Base-by-base conservation (phyloP, 2,113 vertebrate genomes). In the Pogona vitticeps region DNA sequence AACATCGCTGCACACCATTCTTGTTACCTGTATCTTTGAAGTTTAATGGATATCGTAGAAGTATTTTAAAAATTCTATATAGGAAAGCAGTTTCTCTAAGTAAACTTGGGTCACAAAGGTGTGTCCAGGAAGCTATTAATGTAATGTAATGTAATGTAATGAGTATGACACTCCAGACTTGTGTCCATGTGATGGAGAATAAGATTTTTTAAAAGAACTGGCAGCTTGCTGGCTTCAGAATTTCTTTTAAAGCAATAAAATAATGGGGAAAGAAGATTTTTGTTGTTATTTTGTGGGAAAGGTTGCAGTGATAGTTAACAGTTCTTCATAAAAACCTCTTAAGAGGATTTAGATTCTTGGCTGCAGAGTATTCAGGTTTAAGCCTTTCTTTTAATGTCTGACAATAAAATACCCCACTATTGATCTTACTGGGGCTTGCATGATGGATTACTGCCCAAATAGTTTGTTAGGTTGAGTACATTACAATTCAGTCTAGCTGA, bases 211-310 rank as follows among this genome's bases (percentile, higher is more conserved):
- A 82, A 76, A 1, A 85, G 86, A 85, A 2, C 52, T 15, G 78
- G 1, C 2, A 59, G 78, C 0, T 0, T 83, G 91, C 88, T 85
- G 83, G 91, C 86, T 67, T 83, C 89, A 90, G 80, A 87, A 59
- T 89, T 85, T 82, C n/a, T 87, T 70, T 56, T 72, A 80, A 91
- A 96, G 95, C 96, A 96, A 96, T 96, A 96, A 96, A 93, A 84
- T 87, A 91, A 88, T 1, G 31, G 61, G 90, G 90, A 89, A 90
- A 83, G 78, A n/a, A 81, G 82, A 9, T 84, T 91, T 90, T n/a
- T 93, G 42, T 90, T 58, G 58, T 72, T 68, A 94, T 92, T 92
- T 94, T 94, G 91, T 18, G 91, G 84, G 91, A 89, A 86, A 88
- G 86, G 46, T 73, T 91, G 9, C 33, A 67, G 46, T 86, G 88